These are phyloP conservation scores for Andrena hattorfiana DNA, from an alignment of 2,888 invertebrate genomes.

Conservation along the genomic window DNA sequence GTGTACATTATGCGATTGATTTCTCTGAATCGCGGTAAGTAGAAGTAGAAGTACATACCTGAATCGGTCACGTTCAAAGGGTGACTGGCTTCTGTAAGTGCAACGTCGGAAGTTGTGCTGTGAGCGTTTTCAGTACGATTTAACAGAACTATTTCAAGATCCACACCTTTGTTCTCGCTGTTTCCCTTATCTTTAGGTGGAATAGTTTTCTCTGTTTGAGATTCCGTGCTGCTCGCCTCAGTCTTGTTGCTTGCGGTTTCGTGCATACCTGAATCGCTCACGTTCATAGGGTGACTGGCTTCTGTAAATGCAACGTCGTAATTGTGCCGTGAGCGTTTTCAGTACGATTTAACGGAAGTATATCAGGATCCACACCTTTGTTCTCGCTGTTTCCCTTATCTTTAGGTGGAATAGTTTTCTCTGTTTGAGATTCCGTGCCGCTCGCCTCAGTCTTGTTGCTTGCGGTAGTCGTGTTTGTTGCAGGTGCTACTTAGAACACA, in stretches of 20 bases:
- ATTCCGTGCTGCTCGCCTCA: slow-evolving; percentile 6
- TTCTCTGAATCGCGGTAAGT: too few species aligned
- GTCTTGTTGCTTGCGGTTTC: slow-evolving; percentile 11
- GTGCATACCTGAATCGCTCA: slow-evolving; percentile 19
- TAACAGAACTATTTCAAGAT: background rate
- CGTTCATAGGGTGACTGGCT: background rate
- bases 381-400: background rate
- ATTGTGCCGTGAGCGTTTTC: background rate
- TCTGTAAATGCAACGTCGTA: background rate
- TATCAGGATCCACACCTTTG: background rate
- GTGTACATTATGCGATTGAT: too few species aligned
- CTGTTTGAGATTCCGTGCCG: slow-evolving; percentile 12
- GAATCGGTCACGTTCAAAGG: background rate
- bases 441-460: slow-evolving; percentile 11
- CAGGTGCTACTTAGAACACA: slow-evolving; percentile 16
- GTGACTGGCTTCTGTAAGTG: background rate
- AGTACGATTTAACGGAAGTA: background rate
- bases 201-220: background rate
- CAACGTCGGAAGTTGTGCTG: background rate
- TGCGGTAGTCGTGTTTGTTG: background rate
- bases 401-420: background rate
- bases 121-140: background rate
- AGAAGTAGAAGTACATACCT: slow-evolving; percentile 12
- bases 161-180: background rate
- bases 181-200: background rate